Evolutionary conservation across 2,797 vertebrate species (phyloP).

Genomic region (Peromyscus attwateri): DNA sequence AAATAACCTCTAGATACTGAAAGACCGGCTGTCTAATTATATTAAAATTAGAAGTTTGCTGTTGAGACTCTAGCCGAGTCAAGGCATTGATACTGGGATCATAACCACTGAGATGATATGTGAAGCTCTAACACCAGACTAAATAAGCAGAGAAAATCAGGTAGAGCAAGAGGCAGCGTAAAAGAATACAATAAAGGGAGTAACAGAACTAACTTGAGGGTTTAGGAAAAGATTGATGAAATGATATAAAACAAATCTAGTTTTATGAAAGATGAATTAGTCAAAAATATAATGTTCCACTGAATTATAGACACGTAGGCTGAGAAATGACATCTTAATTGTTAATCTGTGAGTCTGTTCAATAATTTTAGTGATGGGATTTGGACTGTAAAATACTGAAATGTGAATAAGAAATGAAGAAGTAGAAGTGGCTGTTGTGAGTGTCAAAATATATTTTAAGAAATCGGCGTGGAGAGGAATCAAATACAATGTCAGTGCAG

Average conservation of each 20-base stretch:
- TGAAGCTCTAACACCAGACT: background rate
- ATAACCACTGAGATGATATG: background rate
- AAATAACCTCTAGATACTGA: background rate
- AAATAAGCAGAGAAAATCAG: background rate
- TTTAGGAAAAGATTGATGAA: background rate
- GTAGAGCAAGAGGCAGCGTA: background rate
- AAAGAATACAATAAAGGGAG: background rate
- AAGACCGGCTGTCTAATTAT: background rate
- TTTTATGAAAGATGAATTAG: background rate
- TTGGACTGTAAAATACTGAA: constrained; percentile 10
- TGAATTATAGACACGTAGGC: background rate
- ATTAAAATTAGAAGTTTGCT: background rate
- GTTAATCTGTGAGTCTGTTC: background rate
- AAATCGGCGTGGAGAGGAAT: background rate
- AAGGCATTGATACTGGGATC: background rate
- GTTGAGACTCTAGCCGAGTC: background rate
- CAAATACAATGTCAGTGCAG: background rate
- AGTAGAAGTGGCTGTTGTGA: background rate
- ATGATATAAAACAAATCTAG: background rate
- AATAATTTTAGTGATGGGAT: background rate
- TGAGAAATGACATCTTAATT: constrained; percentile 13
- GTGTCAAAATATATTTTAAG: constrained; percentile 25
- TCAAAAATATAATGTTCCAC: background rate
- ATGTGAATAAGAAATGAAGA: constrained; percentile 38
- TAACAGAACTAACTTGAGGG: background rate